Base-by-base conservation (phyloP, 2,888 invertebrate genomes). In the Chymomyza amoena region DNA sequence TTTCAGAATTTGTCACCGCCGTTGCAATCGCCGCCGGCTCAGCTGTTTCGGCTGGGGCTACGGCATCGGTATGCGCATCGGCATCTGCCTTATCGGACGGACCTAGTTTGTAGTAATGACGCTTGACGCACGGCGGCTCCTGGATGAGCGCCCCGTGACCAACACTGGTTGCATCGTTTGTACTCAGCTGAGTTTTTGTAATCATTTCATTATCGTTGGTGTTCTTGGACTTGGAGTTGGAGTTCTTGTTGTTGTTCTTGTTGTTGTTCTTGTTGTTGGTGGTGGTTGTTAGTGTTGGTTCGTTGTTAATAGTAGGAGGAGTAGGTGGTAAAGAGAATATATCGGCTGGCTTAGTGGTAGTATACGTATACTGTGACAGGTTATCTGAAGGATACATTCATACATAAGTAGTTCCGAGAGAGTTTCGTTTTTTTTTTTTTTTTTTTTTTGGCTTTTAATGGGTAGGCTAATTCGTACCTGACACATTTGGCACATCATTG, bases 371-470 rank as follows among this genome's bases (percentile, higher is more conserved):
- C 88, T 86, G 83, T 86, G 88, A 82, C 84, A 85, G 90, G 81
- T 90, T 90, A 90, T 90, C 90, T 90, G 90, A 89, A 90, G 90
- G 89, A 90, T 89, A 87, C 84, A 89, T 89, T 89, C 89, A 86
- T 89, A 82, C 84, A 88, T 87, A 85, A 13, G 39, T 84, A 79
- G 81, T 75, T 84, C 88, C 88, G 75, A 77, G 77, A 77, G 64
- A 72, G 51, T 59, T 63, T 32, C 6, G n/a, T 45, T 56, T 65
- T 65, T 36, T 66, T 66, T 57, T 64, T 56, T 39, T 15, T 71
- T 51, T 52, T 61, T 68, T 50, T 18, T 64, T 71, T 61, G 59
- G 56, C 57, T 51, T 60, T 36, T 54, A 39, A 39, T 70, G 69
- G 54, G 74, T 75, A 73, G 75, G 72, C 79, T 89, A 89, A 79